Conservation (phyloP, 1,140 invertebrate genomes). For the Laodelphax striatellus region DNA sequence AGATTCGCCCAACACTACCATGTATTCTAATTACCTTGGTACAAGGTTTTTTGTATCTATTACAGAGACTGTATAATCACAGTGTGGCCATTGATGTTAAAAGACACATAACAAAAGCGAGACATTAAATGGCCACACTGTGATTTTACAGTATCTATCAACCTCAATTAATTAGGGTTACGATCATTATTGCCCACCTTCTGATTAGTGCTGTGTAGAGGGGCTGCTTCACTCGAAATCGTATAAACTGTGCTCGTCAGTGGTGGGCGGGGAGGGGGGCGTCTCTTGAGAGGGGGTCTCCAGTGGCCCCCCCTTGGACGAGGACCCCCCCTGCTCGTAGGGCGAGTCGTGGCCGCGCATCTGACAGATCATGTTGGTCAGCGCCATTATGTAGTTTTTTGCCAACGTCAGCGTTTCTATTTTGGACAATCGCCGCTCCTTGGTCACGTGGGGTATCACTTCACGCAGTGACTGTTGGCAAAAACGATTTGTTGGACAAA, state of each 20-base stretch:
- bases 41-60: too few relatives aligned
- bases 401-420: constrained; percentile 79
- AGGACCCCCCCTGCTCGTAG: constrained; percentile 28
- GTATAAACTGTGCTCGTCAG: constrained; percentile 7
- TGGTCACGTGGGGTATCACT: constrained; percentile 78
- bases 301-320: not conserved
- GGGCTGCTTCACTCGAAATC: not conserved
- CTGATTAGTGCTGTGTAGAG: too few relatives aligned
- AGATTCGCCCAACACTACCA: too few relatives aligned
- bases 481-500: too few relatives aligned
- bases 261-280: not conserved
- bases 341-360: constrained; percentile 57
- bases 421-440: constrained; percentile 73
- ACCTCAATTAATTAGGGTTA: too few relatives aligned
- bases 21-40: too few relatives aligned
- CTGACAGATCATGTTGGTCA: constrained; percentile 77
- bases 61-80: too few relatives aligned
- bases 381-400: constrained; percentile 82
- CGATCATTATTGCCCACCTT: too few relatives aligned
- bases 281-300: not conserved
- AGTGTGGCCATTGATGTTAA: too few relatives aligned
- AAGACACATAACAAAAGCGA: too few relatives aligned
- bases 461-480: constrained; percentile 63
- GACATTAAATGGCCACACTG: too few relatives aligned
- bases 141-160: too few relatives aligned